Evolutionary conservation across 2,888 invertebrate genomes (phyloP).

Genomic region (Nephrotoma flavescens): DNA sequence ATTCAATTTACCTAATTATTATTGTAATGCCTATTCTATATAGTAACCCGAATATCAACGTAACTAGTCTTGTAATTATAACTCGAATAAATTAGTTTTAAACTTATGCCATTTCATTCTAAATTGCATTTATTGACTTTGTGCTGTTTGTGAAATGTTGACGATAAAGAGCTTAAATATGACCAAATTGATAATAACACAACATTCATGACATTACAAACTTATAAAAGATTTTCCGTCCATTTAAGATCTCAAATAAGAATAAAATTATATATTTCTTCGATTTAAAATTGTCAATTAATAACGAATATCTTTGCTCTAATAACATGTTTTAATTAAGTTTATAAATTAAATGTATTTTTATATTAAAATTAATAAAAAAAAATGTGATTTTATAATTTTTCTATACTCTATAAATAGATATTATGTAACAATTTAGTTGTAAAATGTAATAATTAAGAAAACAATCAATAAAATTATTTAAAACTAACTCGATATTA

Average conservation of each 20-base stretch:
- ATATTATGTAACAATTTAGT: too few relatives aligned
- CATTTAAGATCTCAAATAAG: neutral
- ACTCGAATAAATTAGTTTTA: neutral
- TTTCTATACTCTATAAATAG: neutral
- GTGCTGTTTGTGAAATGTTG: neutral
- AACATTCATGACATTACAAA: neutral
- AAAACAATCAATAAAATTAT: too few relatives aligned
- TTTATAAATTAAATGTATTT: neutral
- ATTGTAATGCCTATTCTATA: neutral
- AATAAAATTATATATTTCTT: neutral
- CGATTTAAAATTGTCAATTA: neutral
- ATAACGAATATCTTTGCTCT: neutral
- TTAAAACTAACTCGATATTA: too few relatives aligned
- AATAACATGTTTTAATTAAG: neutral
- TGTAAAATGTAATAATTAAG: too few relatives aligned
- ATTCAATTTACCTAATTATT: neutral
- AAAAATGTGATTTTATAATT: neutral
- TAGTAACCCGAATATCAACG: neutral
- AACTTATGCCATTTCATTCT: neutral
- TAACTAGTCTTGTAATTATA: neutral
- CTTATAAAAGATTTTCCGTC: neutral
- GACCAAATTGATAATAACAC: neutral
- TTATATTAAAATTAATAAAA: neutral
- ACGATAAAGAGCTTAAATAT: neutral
- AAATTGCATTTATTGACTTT: neutral